phyloP scores from a whole-genome alignment of 2,113 vertebrate genomes.

The Lophotis ruficrista region DNA sequence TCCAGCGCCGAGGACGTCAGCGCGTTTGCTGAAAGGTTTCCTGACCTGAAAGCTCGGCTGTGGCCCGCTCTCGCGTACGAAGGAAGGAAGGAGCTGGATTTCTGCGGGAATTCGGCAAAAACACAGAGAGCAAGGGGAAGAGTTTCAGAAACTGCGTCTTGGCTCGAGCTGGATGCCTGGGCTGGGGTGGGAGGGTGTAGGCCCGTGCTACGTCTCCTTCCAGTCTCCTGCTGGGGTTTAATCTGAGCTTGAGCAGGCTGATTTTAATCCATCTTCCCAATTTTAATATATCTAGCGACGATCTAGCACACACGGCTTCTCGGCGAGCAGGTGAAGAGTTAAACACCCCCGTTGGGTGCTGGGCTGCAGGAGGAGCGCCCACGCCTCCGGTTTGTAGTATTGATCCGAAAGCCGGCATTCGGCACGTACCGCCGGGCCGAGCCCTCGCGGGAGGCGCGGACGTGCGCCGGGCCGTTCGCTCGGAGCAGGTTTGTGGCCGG shows the following conservation, averaged over 20 bases:
- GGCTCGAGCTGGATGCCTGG: neutral
- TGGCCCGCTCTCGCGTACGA: neutral
- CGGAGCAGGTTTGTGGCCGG: neutral
- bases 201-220: neutral
- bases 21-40: neutral
- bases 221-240: neutral
- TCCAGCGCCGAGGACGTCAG: neutral
- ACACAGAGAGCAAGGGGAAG: neutral
- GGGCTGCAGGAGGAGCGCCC: neutral
- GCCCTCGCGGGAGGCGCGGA: neutral
- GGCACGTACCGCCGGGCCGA: rapidly evolving
- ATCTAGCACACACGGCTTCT: neutral
- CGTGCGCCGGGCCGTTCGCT: neutral
- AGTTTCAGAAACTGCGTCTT: neutral
- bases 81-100: neutral
- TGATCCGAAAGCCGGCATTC: neutral
- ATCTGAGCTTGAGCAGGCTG: neutral
- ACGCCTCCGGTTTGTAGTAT: neutral
- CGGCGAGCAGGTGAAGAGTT: neutral
- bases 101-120: neutral
- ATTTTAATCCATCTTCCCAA: neutral
- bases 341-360: neutral
- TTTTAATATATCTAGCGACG: neutral
- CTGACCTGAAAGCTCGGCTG: neutral
- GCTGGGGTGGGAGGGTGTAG: neutral